Percentiles rank a stretch among this genome's conserved stretches.
These are phyloP conservation scores for Idaea biselata DNA, from an alignment of 2,888 invertebrate species.

Conservation along the genomic window DNA sequence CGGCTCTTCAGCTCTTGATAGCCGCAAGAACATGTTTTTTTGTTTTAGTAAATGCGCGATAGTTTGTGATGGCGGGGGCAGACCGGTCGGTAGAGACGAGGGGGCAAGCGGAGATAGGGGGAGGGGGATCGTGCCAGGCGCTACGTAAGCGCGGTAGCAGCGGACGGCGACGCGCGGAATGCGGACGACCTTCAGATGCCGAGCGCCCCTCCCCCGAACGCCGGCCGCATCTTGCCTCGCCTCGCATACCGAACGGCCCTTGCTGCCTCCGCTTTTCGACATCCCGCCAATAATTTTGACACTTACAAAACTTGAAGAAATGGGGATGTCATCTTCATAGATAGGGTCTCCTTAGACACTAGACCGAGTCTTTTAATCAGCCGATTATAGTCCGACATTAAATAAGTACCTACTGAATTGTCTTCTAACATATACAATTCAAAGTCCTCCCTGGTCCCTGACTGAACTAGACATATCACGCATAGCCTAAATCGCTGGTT, in stretches of 20 bases:
- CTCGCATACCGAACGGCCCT: constrained; percentile 73
- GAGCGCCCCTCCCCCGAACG: constrained; percentile 72
- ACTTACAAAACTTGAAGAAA: constrained; percentile 58
- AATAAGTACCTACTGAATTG: too few relatives aligned
- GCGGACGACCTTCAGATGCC: constrained; percentile 81
- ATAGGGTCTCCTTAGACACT: not conserved
- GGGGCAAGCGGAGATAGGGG: constrained; percentile 36
- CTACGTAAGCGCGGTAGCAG: constrained; percentile 81
- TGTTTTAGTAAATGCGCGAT: constrained; percentile 77
- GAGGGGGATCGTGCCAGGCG: constrained; percentile 54
- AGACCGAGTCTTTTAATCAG: not conserved
- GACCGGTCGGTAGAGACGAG: constrained; percentile 61
- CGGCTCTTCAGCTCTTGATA: constrained; percentile 73
- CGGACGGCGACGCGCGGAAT: constrained; percentile 80
- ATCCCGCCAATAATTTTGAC: constrained; percentile 74
- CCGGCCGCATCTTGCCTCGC: constrained; percentile 74
- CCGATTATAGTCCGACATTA: too few relatives aligned
- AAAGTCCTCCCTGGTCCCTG: too few relatives aligned
- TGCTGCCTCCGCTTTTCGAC: constrained; percentile 76
- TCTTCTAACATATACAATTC: too few relatives aligned
- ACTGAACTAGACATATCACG: too few relatives aligned
- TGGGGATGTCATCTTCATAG: not conserved
- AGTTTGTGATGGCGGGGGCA: constrained; percentile 71
- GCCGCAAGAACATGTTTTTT: constrained; percentile 75
- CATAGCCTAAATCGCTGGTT: too few relatives aligned